These are phyloP conservation scores for Diaphora mendica DNA, from an alignment of 2,888 invertebrate species.

Conservation along the genomic window DNA sequence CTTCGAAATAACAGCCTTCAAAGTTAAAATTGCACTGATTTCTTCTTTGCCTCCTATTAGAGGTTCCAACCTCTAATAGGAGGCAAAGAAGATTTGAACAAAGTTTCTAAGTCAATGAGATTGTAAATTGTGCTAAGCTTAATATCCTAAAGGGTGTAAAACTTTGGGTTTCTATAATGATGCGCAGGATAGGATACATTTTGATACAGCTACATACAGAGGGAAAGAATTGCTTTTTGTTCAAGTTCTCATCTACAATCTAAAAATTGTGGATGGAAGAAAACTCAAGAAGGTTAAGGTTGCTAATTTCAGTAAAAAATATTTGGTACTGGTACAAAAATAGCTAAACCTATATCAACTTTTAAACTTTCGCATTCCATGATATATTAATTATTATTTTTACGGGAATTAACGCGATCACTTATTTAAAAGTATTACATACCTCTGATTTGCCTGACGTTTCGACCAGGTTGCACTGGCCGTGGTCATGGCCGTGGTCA, in stretches of 20 bases:
- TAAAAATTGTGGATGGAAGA: not conserved
- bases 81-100: too few relatives aligned
- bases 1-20: too few relatives aligned
- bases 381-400: too few relatives aligned
- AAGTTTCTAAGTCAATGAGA: not conserved
- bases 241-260: not conserved
- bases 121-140: not conserved
- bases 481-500: too few relatives aligned
- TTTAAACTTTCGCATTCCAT: too few relatives aligned
- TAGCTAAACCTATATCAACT: not conserved
- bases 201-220: not conserved
- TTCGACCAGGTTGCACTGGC: too few relatives aligned
- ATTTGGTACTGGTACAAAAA: not conserved
- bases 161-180: not conserved
- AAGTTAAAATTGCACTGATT: too few relatives aligned
- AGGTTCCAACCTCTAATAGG: too few relatives aligned
- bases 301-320: not conserved
- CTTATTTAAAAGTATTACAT: too few relatives aligned
- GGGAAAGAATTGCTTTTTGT: not conserved
- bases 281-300: not conserved
- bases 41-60: too few relatives aligned
- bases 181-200: not conserved
- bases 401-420: too few relatives aligned
- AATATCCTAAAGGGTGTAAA: not conserved
- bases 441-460: too few relatives aligned